phyloP scores from a whole-genome alignment of 23 tunicate species.

The Oikopleura dioica region DNA sequence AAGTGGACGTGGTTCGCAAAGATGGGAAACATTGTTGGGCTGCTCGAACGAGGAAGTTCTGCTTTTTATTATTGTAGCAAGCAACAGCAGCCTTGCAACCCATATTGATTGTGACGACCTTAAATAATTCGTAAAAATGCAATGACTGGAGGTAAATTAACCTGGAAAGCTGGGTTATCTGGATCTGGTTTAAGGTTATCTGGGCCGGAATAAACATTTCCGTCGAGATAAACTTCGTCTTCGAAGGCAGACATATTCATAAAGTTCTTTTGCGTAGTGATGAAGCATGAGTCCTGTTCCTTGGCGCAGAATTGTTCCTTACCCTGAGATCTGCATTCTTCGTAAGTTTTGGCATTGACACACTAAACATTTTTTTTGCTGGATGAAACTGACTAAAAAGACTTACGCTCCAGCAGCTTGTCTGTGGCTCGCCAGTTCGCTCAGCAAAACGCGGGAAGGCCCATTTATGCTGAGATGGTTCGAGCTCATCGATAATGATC shows the following conservation, averaged over 20 bases:
- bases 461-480: not conserved
- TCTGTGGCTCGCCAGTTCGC: not conserved
- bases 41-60: constrained; percentile 2
- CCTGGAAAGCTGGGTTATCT: not conserved
- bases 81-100: not conserved
- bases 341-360: not conserved
- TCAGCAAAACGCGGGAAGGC: not conserved
- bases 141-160: too few relatives aligned
- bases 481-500: not conserved
- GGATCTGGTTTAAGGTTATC: not conserved
- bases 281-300: not conserved
- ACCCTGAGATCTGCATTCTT: not conserved
- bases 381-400: too few relatives aligned
- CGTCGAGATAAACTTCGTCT: too few relatives aligned
- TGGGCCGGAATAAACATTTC: too few relatives aligned
- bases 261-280: not conserved
- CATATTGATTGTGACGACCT: not conserved
- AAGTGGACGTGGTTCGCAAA: not conserved
- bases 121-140: too few relatives aligned
- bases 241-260: not conserved
- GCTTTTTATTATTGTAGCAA: constrained; percentile 1
- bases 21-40: not conserved
- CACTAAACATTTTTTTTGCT: too few relatives aligned
- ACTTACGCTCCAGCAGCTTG: not conserved
- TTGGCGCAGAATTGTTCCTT: not conserved